Base-by-base conservation (phyloP, 2,797 vertebrate genomes). In the Eremophila alpestris region DNA sequence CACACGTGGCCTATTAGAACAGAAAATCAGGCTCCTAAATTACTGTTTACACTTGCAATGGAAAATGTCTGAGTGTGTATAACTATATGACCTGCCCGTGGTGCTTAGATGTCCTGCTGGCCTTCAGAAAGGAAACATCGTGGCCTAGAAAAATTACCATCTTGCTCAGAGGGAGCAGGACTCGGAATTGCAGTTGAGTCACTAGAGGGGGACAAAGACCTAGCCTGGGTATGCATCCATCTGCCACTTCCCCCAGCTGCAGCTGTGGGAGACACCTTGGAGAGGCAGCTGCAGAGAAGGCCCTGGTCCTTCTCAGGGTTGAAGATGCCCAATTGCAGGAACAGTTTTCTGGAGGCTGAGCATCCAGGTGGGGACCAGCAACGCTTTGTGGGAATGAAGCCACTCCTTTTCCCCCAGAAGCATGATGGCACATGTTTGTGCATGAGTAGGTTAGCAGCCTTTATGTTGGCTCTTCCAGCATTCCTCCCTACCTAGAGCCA, bases 191-290 rank as follows among this genome's bases (percentile, higher is more conserved):
- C 67, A 79, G 49, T 77, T 11, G 13, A 90, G 90, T 93, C 95
- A 95, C 95, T 97, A 96, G 95, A 96, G 96, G 96, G 96, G 94
- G 95, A 96, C 95, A 97, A 96, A 97, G 96, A 95, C 91, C 89
- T 95, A 63, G 80, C n/a, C 64, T 91, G 91, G 34, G 54, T 90
- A 16, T 24, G 13, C 49, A 74, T 40, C 27, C 38, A 13, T 32
- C 40, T 17, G 32, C 71, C 52, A 76, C 48, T 52, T 93, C 6
- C 46, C 36, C 63, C n/a, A 52, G 3, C 18, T 60, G 56, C 69
- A 86, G 74, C 38, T 70, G 15, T 79, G 34, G 67, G 59, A 76
- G 27, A 77, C 38, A 65, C 48, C 76, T 63, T 46, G 74, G 48
- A 75, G 52, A 76, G 38, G 67, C 59, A 87, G 78, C 85, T 88